Percentiles rank a stretch among this genome's conserved stretches.
Evolutionary conservation across 2,888 invertebrate species (phyloP).

Genomic region (Lottia scabra): DNA sequence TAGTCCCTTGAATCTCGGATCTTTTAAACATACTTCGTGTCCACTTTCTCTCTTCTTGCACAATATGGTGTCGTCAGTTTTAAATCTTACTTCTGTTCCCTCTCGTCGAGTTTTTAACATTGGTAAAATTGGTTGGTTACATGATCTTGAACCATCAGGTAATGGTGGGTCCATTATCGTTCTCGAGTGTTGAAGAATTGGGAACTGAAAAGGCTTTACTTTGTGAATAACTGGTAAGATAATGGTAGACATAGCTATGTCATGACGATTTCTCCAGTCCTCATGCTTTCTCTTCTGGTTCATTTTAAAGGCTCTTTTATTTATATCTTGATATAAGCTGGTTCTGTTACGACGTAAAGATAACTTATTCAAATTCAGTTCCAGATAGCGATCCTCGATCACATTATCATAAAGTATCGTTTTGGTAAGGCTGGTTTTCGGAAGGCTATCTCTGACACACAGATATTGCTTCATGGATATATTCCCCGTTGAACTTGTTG

Average conservation of each 20-base stretch:
- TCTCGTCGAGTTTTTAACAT: slow-evolving; percentile 55
- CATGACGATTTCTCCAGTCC: slow-evolving; percentile 59
- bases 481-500: slow-evolving; percentile 39
- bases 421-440: slow-evolving; percentile 55
- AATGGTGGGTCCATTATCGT: slow-evolving; percentile 31
- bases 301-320: slow-evolving; percentile 49
- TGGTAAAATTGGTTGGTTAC: slow-evolving; percentile 38
- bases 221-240: slow-evolving; percentile 48
- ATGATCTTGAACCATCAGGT: slow-evolving; percentile 1
- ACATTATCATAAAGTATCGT: slow-evolving; percentile 59
- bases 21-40: slow-evolving; percentile 43
- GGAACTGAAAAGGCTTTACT: slow-evolving; percentile 32
- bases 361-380: slow-evolving; percentile 45
- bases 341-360: slow-evolving; percentile 41
- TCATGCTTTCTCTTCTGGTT: slow-evolving; percentile 52
- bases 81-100: slow-evolving; percentile 54
- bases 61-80: slow-evolving; percentile 46
- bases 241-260: slow-evolving; percentile 50
- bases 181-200: slow-evolving; percentile 46
- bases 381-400: slow-evolving; percentile 55
- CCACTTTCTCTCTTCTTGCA: slow-evolving; percentile 49
- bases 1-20: slow-evolving; percentile 46
- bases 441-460: slow-evolving; percentile 54
- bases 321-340: slow-evolving; percentile 48
- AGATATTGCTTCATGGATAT: slow-evolving; percentile 54